Conservation (phyloP, 2,113 vertebrate species). For the Ceratotherium simum region DNA sequence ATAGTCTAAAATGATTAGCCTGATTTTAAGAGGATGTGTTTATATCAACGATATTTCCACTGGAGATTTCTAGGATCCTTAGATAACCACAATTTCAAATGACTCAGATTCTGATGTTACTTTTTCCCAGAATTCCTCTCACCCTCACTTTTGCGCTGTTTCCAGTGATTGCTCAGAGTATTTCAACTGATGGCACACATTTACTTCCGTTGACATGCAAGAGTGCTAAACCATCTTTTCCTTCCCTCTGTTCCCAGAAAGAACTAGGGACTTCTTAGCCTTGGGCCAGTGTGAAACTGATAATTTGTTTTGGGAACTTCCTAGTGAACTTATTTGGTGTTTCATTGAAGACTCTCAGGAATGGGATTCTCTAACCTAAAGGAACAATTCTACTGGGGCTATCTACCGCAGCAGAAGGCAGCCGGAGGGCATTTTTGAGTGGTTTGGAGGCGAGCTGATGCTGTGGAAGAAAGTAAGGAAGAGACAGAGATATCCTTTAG, state of each 20-base stretch:
- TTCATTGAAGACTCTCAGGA: neutral
- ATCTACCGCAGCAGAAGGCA: slow-evolving; percentile 29
- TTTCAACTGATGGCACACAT: neutral
- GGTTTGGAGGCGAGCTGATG: neutral
- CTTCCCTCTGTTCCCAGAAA: neutral
- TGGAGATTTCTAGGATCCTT: neutral
- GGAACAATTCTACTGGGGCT: neutral
- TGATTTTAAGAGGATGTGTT: neutral
- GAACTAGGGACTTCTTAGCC: neutral
- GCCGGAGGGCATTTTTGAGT: neutral
- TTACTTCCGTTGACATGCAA: neutral
- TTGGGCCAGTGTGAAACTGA: slow-evolving; percentile 17
- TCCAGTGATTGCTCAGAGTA: neutral
- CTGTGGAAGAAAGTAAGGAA: neutral
- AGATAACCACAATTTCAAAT: neutral
- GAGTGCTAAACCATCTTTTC: neutral
- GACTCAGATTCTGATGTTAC: neutral
- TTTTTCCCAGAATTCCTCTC: neutral
- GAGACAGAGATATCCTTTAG: neutral
- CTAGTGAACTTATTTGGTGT: neutral
- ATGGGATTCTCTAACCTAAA: neutral
- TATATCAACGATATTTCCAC: neutral
- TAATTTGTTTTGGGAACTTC: slow-evolving; percentile 49
- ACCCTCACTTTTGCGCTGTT: neutral
- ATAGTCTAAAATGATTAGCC: neutral